These are phyloP conservation scores for Notiomystis cincta DNA, from an alignment of 2,113 vertebrate genomes.

Conservation along the genomic window DNA sequence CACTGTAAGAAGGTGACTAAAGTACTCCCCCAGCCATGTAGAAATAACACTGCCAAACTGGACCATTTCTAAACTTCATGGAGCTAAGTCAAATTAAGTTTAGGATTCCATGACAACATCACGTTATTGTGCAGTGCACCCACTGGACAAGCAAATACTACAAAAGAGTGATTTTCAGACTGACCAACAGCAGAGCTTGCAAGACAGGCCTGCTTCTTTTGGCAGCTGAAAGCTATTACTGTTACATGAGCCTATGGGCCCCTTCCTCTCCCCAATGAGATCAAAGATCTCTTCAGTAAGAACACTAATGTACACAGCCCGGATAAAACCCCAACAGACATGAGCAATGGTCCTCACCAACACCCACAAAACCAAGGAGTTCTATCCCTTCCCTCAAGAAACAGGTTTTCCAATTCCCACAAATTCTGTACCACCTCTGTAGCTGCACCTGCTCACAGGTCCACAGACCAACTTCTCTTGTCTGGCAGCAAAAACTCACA, in stretches of 20 bases:
- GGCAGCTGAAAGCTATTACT: not conserved
- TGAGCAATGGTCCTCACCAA: not conserved
- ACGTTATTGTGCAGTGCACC: accelerated
- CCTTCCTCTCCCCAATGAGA: not conserved
- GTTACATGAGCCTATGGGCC: not conserved
- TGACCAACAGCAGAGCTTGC: not conserved
- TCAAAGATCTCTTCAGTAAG: not conserved
- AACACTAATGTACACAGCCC: not conserved
- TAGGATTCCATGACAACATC: not conserved
- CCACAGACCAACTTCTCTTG: not conserved
- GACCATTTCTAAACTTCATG: not conserved
- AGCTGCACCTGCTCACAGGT: not conserved
- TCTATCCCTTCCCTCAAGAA: not conserved
- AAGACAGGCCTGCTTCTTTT: not conserved
- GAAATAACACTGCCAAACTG: not conserved
- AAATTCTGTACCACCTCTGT: not conserved
- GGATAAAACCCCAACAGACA: not conserved
- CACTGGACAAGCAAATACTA: not conserved
- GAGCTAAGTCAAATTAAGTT: not conserved
- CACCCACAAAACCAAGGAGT: not conserved
- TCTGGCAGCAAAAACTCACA: not conserved
- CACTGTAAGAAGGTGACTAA: accelerated
- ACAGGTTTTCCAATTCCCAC: not conserved
- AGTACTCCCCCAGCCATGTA: accelerated
- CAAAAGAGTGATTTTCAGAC: not conserved